phyloP scores from a whole-genome alignment of 1,140 invertebrate species.

The Heliconius hermathena region DNA sequence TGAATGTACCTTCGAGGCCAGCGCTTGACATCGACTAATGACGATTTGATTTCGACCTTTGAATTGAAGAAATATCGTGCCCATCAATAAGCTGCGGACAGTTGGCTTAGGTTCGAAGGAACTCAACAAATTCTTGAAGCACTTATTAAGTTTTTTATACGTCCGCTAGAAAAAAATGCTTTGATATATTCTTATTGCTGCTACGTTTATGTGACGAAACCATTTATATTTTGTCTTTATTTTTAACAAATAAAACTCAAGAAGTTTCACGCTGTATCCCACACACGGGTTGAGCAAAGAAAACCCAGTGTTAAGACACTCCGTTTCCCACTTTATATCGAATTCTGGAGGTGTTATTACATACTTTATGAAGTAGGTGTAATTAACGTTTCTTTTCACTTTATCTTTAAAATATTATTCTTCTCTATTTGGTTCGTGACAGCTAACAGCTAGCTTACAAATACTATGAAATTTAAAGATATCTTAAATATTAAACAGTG shows the following conservation, averaged over 20 bases:
- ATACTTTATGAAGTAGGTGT: no score
- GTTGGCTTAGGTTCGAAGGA: slow-evolving; percentile 32
- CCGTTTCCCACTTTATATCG: no score
- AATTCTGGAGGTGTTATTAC: no score
- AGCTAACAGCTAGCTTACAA: not conserved
- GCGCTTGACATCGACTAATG: slow-evolving; percentile 60
- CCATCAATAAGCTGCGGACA: slow-evolving; percentile 33
- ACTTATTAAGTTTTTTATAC: not conserved
- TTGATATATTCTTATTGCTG: not conserved
- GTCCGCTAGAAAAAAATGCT: not conserved
- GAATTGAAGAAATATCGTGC: slow-evolving; percentile 41
- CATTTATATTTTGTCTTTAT: not conserved
- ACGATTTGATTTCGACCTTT: slow-evolving; percentile 61
- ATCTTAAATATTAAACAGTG: not conserved
- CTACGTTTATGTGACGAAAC: not conserved
- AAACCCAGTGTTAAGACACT: no score
- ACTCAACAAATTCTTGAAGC: slow-evolving; percentile 9
- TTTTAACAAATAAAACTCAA: no score
- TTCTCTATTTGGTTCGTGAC: no score
- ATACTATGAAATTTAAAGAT: not conserved
- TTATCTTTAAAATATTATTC: no score
- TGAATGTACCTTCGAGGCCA: slow-evolving; percentile 37
- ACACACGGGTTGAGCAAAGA: no score
- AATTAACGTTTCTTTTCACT: no score
- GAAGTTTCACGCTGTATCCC: no score